Base-by-base conservation (phyloP, 2,113 vertebrate species). In the Brachionichthys hirsutus region DNA sequence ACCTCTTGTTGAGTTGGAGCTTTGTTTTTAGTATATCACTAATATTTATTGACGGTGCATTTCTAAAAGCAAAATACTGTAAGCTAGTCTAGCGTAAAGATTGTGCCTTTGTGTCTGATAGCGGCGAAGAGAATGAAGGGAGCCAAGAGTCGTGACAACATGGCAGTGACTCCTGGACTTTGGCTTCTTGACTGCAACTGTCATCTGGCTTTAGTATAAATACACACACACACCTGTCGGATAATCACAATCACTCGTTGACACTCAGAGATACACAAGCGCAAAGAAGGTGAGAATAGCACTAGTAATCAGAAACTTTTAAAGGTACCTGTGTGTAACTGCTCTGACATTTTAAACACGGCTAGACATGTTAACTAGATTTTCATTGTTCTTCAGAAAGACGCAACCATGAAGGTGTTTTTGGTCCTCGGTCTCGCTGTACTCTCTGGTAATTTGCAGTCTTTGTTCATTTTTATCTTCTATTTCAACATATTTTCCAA, bases 101-200 rank as follows among this genome's bases (percentile, higher is more conserved):
- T 9, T 49, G 48, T 63, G 35, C 64, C 14, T 34, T 17, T 46
- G 34, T 36, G 34, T 67, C 22, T 62, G 52, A 70, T 24, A 15
- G 15, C 8, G 34, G 9, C 13, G 12, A 60, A 69, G 67, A 56
- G 38, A 53, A 46, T 58, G 61, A 70, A 68, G 60, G 18, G 22
- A 52, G 41, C n/a, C 9, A 5, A 9, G 34, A 6, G 34, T 56
- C 40, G 44, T 88, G 85, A 89, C 85, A 88, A 75, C 88, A 82
- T 74, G 88, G 85, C 85, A 86, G 65, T 63, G 64, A 88, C 84
- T 85, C 16, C 50, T 89, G 88, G 81, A 90, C 88, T 90, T 88
- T 88, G 84, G 19, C 59, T 84, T 71, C 55, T 64, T 44, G 50
- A 48, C 66, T 77, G 78, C 81, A 88, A 82, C 77, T 66, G 73